Evolutionary conservation across 2,888 invertebrate species (phyloP).

Genomic region (Auanema freiburgensis): DNA sequence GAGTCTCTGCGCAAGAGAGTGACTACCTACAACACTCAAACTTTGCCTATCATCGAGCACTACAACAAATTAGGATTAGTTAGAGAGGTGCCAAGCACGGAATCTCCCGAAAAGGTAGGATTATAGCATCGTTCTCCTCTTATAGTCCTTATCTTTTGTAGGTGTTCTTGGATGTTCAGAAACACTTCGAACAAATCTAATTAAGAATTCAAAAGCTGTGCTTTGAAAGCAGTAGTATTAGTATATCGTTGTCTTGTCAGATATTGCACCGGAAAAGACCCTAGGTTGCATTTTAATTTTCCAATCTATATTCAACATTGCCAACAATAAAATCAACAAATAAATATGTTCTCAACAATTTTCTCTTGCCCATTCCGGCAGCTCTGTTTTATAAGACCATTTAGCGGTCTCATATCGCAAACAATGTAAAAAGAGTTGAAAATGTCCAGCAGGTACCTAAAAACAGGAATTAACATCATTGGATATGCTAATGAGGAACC

Average conservation of each 20-base stretch:
- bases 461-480: constrained; percentile 1
- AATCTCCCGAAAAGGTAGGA: constrained; percentile 45
- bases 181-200: constrained; percentile 8
- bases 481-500: constrained; percentile 19
- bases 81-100: constrained; percentile 46
- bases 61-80: constrained; percentile 48
- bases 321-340: constrained; percentile 9
- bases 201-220: neutral
- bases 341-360: neutral
- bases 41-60: constrained; percentile 65
- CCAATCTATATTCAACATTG: constrained; percentile 11
- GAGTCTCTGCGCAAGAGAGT: constrained; percentile 81
- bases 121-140: neutral
- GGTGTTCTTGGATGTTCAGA: constrained; percentile 14
- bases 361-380: constrained; percentile 58
- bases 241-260: constrained; percentile 4
- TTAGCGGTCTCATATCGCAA: constrained; percentile 57
- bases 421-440: constrained; percentile 59
- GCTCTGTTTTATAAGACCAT: constrained; percentile 52
- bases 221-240: neutral
- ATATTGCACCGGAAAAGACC: neutral
- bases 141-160: neutral
- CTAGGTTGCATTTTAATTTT: neutral
- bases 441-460: constrained; percentile 43
- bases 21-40: constrained; percentile 59